A percentile compares a stretch with the other conserved stretches of the same genome.
These are phyloP conservation scores for Monochamus alternatus DNA, from an alignment of 2,888 invertebrate species.

Conservation along the genomic window DNA sequence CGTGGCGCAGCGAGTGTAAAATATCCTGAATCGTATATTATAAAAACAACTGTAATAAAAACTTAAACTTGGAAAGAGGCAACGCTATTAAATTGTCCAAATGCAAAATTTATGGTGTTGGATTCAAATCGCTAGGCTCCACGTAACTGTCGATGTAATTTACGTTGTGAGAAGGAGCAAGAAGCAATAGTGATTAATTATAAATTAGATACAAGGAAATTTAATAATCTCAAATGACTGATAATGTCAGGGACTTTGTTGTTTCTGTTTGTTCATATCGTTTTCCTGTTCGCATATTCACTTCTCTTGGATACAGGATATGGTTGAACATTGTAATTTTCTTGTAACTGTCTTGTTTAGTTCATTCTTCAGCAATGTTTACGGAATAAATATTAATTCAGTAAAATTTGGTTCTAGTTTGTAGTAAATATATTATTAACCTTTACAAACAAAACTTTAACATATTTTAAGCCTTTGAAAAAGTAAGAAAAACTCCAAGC, in stretches of 20 bases:
- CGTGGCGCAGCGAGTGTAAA: not conserved
- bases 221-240: constrained; percentile 27
- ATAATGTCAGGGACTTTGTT: constrained; percentile 35
- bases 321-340: too few species aligned
- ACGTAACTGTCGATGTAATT: constrained; percentile 17
- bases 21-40: not conserved
- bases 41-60: not conserved
- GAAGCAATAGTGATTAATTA: constrained; percentile 22
- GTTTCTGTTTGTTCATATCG: constrained; percentile 23
- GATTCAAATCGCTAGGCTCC: not conserved
- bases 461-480: too few species aligned
- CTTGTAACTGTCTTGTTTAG: too few species aligned
- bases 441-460: too few species aligned
- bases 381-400: too few species aligned
- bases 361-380: too few species aligned
- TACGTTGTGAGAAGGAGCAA: constrained; percentile 4
- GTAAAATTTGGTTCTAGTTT: too few species aligned
- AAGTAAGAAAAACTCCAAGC: too few species aligned
- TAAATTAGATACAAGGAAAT: constrained; percentile 32
- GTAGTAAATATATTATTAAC: too few species aligned
- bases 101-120: constrained; percentile 16
- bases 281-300: not conserved
- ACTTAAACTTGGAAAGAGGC: not conserved
- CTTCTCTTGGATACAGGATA: too few species aligned
- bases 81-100: constrained; percentile 2